Evolutionary conservation across 2,797 vertebrate genomes (phyloP).

Genomic region (Enteromius fasciolatus): DNA sequence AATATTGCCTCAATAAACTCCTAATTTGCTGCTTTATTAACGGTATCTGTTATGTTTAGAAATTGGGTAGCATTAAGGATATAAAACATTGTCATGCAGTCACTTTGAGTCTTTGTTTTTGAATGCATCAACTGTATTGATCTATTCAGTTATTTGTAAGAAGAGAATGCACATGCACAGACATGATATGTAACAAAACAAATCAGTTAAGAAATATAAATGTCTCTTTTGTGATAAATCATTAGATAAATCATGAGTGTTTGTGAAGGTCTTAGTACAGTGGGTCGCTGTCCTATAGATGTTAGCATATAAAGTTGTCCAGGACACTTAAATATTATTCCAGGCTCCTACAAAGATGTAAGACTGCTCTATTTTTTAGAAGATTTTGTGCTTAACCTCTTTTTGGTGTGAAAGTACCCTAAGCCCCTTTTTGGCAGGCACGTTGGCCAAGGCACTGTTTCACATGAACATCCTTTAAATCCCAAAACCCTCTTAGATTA

Average conservation of each 20-base stretch:
- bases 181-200: neutral
- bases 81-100: neutral
- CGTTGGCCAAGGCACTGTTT: neutral
- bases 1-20: neutral
- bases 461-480: constrained; percentile 3
- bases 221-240: neutral
- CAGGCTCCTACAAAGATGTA: neutral
- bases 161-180: neutral
- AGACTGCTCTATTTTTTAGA: neutral
- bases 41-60: neutral
- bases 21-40: neutral
- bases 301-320: neutral
- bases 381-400: neutral
- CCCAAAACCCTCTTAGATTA: neutral
- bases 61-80: too few relatives aligned
- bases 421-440: neutral
- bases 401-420: constrained; percentile 7
- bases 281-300: neutral
- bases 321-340: neutral
- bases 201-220: too few relatives aligned
- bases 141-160: neutral
- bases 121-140: neutral
- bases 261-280: neutral
- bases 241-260: neutral
- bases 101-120: neutral